phyloP scores from a whole-genome alignment of 2,797 vertebrate species.

The Melanotaenia maccullochi region DNA sequence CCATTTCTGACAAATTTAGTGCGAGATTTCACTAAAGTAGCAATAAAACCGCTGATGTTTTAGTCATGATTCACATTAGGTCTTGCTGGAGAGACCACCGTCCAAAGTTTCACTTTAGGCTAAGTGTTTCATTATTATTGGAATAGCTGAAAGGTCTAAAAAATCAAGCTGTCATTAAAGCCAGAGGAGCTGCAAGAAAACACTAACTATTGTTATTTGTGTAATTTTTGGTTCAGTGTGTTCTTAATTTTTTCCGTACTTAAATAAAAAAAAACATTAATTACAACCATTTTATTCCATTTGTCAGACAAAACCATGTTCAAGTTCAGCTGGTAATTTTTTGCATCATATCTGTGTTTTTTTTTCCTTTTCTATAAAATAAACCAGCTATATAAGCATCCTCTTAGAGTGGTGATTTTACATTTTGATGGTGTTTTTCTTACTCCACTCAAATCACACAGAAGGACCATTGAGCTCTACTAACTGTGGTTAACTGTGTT shows the following conservation, averaged over 20 bases:
- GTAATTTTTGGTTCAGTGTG: neutral
- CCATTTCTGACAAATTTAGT: no score
- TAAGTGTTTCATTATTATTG: no score
- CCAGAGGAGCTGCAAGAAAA: neutral
- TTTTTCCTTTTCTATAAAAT: neutral
- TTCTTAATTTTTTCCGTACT: neutral
- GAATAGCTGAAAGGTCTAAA: neutral
- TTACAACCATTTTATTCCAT: neutral
- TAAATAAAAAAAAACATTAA: neutral
- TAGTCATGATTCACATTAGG: no score
- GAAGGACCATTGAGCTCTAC: conserved; percentile 19
- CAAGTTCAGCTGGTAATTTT: neutral
- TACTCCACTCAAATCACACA: conserved; percentile 29
- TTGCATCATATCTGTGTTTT: neutral
- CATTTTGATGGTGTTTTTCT: conserved; percentile 35
- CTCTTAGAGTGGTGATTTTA: neutral
- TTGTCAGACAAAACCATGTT: neutral
- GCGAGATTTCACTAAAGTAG: neutral
- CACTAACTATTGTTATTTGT: neutral
- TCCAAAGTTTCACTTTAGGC: no score
- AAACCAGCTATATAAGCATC: neutral
- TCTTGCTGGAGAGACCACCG: no score
- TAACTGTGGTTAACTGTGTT: conserved; percentile 39
- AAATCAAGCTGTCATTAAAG: neutral
- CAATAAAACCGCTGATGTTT: no score